Evolutionary conservation across 2,113 vertebrate species (phyloP).

Genomic region (Plecturocebus donacophilus): DNA sequence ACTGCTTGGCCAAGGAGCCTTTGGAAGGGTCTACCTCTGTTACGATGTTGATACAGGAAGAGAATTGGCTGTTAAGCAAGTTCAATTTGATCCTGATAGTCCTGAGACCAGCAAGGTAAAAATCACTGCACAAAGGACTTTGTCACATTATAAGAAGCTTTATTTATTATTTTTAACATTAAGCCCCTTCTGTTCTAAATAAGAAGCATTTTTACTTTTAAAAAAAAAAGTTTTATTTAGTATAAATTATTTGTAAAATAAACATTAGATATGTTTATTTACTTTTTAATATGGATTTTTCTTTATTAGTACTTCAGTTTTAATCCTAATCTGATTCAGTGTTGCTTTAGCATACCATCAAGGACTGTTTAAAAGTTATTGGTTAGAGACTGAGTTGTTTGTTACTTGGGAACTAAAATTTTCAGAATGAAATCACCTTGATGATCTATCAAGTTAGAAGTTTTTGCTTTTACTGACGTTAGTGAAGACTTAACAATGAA

Average conservation of each 20-base stretch:
- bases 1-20: slow-evolving; percentile 96
- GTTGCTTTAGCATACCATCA: not conserved
- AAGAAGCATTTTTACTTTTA: slow-evolving; percentile 24
- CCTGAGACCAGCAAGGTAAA: slow-evolving; percentile 98
- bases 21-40: slow-evolving; percentile 96
- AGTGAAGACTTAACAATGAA: slow-evolving; percentile 22
- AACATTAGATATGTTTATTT: not conserved
- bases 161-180: too few species aligned
- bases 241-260: slow-evolving; percentile 43
- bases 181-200: not conserved
- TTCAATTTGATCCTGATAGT: slow-evolving; percentile 98
- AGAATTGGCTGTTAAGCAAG: slow-evolving; percentile 98
- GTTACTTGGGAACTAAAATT: slow-evolving; percentile 3
- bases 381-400: slow-evolving; percentile 6
- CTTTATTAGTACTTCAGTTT: not conserved
- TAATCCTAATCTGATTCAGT: not conserved
- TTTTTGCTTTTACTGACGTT: not conserved
- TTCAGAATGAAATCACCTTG: slow-evolving; percentile 40
- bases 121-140: not conserved
- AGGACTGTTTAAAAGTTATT: not conserved
- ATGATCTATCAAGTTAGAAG: not conserved
- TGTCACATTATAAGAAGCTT: not conserved
- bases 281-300: not conserved
- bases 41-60: slow-evolving; percentile 97
- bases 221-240: not conserved